phyloP scores from a whole-genome alignment of 2,113 vertebrate genomes.

The Leuciscus idus region DNA sequence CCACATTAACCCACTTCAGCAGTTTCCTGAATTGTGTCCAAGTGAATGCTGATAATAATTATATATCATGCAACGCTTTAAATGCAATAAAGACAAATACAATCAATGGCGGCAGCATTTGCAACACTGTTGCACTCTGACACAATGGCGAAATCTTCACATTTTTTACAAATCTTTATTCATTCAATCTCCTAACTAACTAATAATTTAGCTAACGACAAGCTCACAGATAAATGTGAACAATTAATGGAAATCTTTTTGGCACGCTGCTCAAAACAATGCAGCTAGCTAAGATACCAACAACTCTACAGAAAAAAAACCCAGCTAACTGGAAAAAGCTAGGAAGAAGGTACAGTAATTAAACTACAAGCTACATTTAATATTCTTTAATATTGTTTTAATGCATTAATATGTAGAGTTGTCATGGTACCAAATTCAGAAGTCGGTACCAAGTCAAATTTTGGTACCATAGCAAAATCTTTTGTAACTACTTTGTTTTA shows the following conservation, averaged over 20 bases:
- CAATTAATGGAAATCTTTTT: background rate
- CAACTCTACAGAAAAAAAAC: background rate
- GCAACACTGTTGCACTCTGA: background rate
- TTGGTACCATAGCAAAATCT: too few species aligned
- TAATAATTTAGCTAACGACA: background rate
- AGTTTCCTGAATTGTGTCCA: conserved; percentile 62
- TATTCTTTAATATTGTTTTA: background rate
- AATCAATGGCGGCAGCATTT: background rate
- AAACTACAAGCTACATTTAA: background rate
- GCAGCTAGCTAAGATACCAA: background rate
- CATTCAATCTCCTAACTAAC: background rate
- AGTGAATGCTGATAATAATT: conserved; percentile 45
- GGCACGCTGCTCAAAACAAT: background rate
- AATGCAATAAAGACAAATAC: background rate
- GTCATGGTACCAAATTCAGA: too few species aligned
- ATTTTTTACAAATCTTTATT: background rate
- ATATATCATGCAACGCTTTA: background rate
- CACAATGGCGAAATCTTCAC: background rate
- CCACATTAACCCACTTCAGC: conserved; percentile 54
- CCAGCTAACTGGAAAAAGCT: background rate
- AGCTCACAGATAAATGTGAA: background rate
- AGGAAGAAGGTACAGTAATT: background rate
- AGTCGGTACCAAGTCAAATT: too few species aligned
- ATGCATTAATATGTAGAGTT: too few species aligned
- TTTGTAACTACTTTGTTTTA: too few species aligned